Evolutionary conservation across 2,797 vertebrate species (phyloP), one percentile per base, ranked within the genome.

Genomic region (Antennarius maculatus): DNA sequence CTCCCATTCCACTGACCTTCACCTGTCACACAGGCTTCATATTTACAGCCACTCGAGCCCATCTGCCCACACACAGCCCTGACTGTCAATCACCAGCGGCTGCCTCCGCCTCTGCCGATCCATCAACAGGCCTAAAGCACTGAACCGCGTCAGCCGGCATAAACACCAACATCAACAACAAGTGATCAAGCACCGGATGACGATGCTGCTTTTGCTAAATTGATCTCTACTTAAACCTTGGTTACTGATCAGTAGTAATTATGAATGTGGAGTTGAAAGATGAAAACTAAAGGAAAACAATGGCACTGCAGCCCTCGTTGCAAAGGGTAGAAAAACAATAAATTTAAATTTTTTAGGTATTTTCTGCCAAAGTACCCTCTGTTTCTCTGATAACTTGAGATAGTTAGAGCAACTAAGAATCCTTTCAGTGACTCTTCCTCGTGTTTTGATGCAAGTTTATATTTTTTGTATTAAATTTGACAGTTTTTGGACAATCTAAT

Each of bases 21-120:
- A 92, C 83, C 88, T 89, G 89, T 91, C 91, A 87, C 77, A 65
- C 65, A 65, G 63, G 55, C 68, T 76, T 91, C 80, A 89, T 90
- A 90, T 91, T 91, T 89, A 92, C 86, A 85, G 87, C 82, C 88
- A 81, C 88, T 79, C 74, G 78, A 80, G 80, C 84, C 82, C 83
- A 89, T 89, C 87, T 85, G 75, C 80, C 86, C 80, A 71, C 74
- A 54, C 61, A 84, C 82, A 77, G 77, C 74, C 79, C 80, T 42
- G 56, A 66, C 76, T 79, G 89, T 90, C 91, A 89, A 84, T 92
- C 90, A 89, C 74, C 54, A 59, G 77, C 71, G 58, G 81, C 67
- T 29, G 23, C 69, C 66, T 66, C 71, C 74, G 75, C 62, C 64
- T 67, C 66, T 61, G 74, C 69, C 85, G 77, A 86, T 90, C 85